Evolutionary conservation across 1,140 invertebrate species (phyloP), one percentile per base, ranked within the genome.

Genomic region (Listronotus oregonensis): DNA sequence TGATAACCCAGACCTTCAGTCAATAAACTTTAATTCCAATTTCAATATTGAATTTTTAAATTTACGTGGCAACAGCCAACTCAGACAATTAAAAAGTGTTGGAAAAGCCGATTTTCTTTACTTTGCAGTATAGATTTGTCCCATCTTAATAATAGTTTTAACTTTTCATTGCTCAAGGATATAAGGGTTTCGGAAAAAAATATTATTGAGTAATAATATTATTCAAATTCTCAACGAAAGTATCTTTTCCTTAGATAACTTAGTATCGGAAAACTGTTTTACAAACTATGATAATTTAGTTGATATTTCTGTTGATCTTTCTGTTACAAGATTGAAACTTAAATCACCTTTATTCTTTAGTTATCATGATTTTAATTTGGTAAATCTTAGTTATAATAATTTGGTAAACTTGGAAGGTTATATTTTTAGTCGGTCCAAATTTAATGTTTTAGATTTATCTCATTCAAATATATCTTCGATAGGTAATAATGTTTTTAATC

Each of bases 321-420:
- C 59, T 12, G 32, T 43, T 43, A 14, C 49, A n/a, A 40, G 17
- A 6, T 42, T 61, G 8, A 10, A 9, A 17, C n/a, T 42, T 15
- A 61, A 52, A 6, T 61, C 59, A 37, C 11, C 32, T 8, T n/a
- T 5, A 5, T 40, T 27, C n/a, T 51, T 61, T 15, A 61, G 15
- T 52, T 10, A 6, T 10, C 21, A 27, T 8, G 9, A 14, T 10
- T 52, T 61, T 6, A 42, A 42, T 31, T 14, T 18, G 6, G 4
- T 61, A 1, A 42, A 61, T 46, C 21, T 61, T 7, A 61, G 59
- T 52, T 21, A 37, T 52, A 61, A 61, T n/a, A 61, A 52, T 61
- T 49, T 61, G 14, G 7, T 32, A 5, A n/a, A 6, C 4, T 14
- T 61, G 14, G 11, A 50, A 31, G 37, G 34, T 43, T 31, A 47